Evolutionary conservation across 2,888 invertebrate species (phyloP).

Genomic region (Drosophila prolongata): DNA sequence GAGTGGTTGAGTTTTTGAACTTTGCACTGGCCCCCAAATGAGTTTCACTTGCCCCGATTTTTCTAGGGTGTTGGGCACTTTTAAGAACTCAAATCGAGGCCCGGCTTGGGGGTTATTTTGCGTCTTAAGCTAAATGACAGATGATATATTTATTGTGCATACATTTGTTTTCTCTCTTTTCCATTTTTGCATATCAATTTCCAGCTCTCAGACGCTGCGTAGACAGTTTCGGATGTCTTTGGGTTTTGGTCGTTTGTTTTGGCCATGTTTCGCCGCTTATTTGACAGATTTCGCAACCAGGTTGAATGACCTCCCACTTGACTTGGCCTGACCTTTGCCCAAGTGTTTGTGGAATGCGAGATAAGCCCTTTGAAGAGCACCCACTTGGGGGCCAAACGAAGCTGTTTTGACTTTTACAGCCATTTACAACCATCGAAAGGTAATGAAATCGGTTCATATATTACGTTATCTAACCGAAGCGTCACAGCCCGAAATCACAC

Average conservation of each 20-base stretch:
- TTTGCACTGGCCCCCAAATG: slow-evolving; percentile 42
- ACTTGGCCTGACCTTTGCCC: slow-evolving; percentile 30
- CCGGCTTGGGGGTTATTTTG: slow-evolving; percentile 8
- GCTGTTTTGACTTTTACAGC: slow-evolving; percentile 12
- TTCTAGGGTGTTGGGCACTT: slow-evolving; percentile 6
- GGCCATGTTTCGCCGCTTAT: slow-evolving; percentile 37
- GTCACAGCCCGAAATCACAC: slow-evolving; percentile 43
- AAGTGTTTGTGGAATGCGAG: slow-evolving; percentile 4
- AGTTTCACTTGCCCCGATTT: slow-evolving; percentile 15
- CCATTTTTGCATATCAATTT: slow-evolving; percentile 33
- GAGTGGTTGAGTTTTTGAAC: background rate
- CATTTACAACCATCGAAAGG: slow-evolving; percentile 12
- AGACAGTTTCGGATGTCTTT: slow-evolving; percentile 42
- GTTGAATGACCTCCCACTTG: slow-evolving; percentile 59
- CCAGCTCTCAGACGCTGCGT: slow-evolving; percentile 41
- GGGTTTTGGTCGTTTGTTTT: slow-evolving; percentile 31
- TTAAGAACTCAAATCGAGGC: slow-evolving; percentile 1
- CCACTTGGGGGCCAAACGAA: background rate
- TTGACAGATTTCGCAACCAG: slow-evolving; percentile 40
- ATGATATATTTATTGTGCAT: slow-evolving; percentile 39
- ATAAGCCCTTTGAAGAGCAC: slow-evolving; percentile 22
- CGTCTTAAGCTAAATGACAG: slow-evolving; percentile 12
- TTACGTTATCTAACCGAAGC: slow-evolving; percentile 21
- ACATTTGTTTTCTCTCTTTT: slow-evolving; percentile 4
- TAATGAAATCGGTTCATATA: slow-evolving; percentile 1